Evolutionary conservation across 1,140 invertebrate species (phyloP).

Genomic region (Aphelinus certus): DNA sequence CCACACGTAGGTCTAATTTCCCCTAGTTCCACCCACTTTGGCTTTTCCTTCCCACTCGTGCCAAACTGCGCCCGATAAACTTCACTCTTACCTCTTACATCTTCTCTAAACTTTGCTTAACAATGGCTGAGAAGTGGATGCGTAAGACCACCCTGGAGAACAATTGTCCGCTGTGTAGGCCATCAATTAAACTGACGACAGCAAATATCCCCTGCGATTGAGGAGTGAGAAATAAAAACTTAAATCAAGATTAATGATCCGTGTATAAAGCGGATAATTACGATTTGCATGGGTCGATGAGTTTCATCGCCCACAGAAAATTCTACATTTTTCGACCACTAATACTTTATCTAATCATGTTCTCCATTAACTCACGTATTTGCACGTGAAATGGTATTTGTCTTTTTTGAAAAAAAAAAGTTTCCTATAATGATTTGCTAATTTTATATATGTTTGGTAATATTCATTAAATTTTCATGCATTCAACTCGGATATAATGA

Average conservation of each 20-base stretch:
- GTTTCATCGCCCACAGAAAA: too few relatives aligned
- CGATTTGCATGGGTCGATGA: slow-evolving; percentile 35
- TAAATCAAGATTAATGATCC: slow-evolving; percentile 45
- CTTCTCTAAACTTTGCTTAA: slow-evolving; percentile 43
- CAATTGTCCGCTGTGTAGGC: slow-evolving; percentile 43
- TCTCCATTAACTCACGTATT: too few relatives aligned
- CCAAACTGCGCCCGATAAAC: slow-evolving; percentile 37
- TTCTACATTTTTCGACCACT: too few relatives aligned
- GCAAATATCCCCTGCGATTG: slow-evolving; percentile 3
- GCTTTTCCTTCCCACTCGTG: background rate
- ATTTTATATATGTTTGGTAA: too few relatives aligned
- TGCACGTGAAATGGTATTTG: too few relatives aligned
- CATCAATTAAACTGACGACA: slow-evolving; percentile 36
- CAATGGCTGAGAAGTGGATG: slow-evolving; percentile 36
- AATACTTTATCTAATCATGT: too few relatives aligned
- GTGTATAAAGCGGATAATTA: slow-evolving; percentile 49
- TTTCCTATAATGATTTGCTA: too few relatives aligned
- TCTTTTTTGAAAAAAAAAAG: too few relatives aligned
- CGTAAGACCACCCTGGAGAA: slow-evolving; percentile 36
- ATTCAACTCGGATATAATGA: too few relatives aligned
- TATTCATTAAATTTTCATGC: too few relatives aligned
- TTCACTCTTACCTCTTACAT: slow-evolving; percentile 39
- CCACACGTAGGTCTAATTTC: slow-evolving; percentile 36
- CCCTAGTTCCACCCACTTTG: slow-evolving; percentile 17
- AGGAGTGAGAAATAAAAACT: slow-evolving; percentile 42